Base-by-base conservation (phyloP, 2,113 vertebrate genomes). In the Phalacrocorax pelagicus region DNA sequence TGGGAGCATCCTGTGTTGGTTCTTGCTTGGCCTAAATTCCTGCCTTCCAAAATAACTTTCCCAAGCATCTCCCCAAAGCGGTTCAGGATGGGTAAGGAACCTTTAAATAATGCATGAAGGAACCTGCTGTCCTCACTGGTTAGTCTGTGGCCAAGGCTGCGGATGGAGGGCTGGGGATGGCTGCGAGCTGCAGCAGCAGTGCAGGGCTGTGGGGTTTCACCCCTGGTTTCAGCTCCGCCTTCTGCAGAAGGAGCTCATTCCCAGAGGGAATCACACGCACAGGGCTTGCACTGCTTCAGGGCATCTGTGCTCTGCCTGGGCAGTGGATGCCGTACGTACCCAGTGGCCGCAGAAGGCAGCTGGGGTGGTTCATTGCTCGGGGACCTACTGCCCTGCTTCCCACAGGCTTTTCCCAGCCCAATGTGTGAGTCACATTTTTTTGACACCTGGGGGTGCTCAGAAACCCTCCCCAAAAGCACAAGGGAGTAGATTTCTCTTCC, bases 21-120 rank as follows among this genome's bases (percentile, higher is more conserved):
- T 81, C 54, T 77, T 61, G 23, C 63, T 89, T 51, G 23, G 72
- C 67, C 75, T 92, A 40, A 94, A 92, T 77, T 88, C 88, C 62
- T 79, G 79, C 58, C 62, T 92, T 91, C 74, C 87, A 62, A 87
- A 88, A 65, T 34, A 88, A 54, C 66, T 92, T n/a, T 74, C 44
- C 21, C 17, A 42, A 81, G 38, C 90, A 72, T n/a, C 61, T 85
- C n/a, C 62, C 40, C 71, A 61, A 4, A 61, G 79, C 5, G 2
- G 3, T 49, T 80, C 70, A 93, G 88, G 70, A 59, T 47, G 90
- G 44, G 57, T 61, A 62, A 93, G 81, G 85, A 71, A 82, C 29
- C 47, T 79, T 71, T 93, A 67, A 91, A 93, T 79, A 84, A 93
- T 67, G 73, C 61, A 79, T 71, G 81, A 79, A 90, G 90, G 65